Evolutionary conservation across 2,113 vertebrate genomes (phyloP).

Genomic region (Boleophthalmus pectinirostris): DNA sequence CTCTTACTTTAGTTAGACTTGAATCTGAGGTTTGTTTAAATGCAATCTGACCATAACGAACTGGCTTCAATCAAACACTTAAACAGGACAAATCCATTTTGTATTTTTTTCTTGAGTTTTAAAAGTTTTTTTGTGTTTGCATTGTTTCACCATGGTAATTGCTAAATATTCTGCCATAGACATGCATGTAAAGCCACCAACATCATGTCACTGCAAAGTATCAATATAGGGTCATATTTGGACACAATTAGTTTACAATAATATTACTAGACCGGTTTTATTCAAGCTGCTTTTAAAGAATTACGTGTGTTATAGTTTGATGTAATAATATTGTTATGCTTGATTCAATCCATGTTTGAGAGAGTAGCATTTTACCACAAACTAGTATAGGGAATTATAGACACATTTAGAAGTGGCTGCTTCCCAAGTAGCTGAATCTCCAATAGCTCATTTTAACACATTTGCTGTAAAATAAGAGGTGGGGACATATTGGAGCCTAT

Average conservation of each 20-base stretch:
- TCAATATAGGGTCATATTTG: not conserved
- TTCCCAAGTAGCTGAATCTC: constrained; percentile 32
- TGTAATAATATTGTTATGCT: constrained; percentile 25
- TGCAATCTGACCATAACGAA: too few species aligned
- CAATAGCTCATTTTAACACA: constrained; percentile 40
- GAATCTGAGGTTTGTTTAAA: too few species aligned
- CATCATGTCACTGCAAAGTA: not conserved
- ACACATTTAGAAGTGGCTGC: constrained; percentile 22
- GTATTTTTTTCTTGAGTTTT: too few species aligned
- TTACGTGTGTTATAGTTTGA: constrained; percentile 44
- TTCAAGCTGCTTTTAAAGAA: constrained; percentile 9
- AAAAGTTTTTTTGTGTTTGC: too few species aligned
- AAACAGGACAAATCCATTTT: too few species aligned
- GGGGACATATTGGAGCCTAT: constrained; percentile 15
- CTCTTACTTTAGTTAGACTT: too few species aligned
- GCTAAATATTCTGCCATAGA: too few species aligned
- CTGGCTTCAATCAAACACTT: too few species aligned
- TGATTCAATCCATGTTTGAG: constrained; percentile 48
- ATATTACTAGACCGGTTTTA: not conserved
- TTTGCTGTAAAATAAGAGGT: constrained; percentile 44
- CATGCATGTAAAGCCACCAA: too few species aligned
- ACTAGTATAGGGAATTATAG: constrained; percentile 25
- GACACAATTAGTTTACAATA: not conserved
- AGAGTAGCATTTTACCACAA: constrained; percentile 47
- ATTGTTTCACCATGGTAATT: too few species aligned